Base-by-base conservation (phyloP, 2,797 vertebrate genomes). In the Helarctos malayanus region DNA sequence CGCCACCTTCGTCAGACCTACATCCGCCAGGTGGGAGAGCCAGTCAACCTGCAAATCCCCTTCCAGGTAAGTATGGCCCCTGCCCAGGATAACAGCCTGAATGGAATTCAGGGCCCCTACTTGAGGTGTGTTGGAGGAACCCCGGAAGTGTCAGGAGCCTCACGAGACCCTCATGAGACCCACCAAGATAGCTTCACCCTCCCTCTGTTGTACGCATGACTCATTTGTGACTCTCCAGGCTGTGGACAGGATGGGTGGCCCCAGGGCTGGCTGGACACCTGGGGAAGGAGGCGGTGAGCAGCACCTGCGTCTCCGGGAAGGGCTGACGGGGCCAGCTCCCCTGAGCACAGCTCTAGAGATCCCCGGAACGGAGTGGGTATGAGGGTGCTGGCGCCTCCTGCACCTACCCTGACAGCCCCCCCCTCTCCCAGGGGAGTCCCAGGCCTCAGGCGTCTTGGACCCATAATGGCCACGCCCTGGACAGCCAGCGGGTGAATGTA, bases 41-140 rank as follows among this genome's bases (percentile, higher is more conserved):
- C 99, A 0, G 96, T 99, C 97, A 99, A 99, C 98, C 69, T 99
- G 94, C 99, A 99, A 97, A 99, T 99, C 96, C 99, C 99, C 32
- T 99, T 99, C 96, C 98, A 99, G 98, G 99, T 99, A 98, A 96
- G 99, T 98, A 14, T 27, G n/a, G 2, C 78, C 78, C 23, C 52
- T 19, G 45, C n/a, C 9, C 19, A 27, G 12, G 27, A 16, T 29
- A 15, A 52, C 25, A 27, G 49, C 15, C 23, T 57, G 41, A 23
- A 41, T 29, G 41, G 76, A 23, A 54, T 45, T 16, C 52, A 18
- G 86, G 71, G 5, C 3, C 89, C 52, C 82, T 9, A 13, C 14
- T 7, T 35, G 47, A 61, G 21, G 23, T 8, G 23, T 57, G 21
- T n/a, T 1, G 0, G 41, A 32, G 12, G 63, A 56, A 59, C 5